Percentiles rank a stretch among this genome's conserved stretches.
Conservation (phyloP, 2,113 vertebrate species). For the Pavo muticus region DNA sequence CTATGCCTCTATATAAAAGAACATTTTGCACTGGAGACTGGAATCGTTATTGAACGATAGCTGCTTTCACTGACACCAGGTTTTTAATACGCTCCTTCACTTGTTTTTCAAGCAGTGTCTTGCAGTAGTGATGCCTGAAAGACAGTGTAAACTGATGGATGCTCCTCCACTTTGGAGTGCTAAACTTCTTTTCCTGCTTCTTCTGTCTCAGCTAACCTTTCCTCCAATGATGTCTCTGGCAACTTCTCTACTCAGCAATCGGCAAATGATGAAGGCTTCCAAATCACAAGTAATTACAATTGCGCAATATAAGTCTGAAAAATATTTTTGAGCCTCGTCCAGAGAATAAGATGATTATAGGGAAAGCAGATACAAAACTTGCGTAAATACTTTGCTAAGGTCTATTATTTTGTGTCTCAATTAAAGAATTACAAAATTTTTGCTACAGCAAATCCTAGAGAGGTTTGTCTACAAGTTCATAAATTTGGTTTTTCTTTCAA, state of each 20-base stretch:
- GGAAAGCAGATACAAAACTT: not conserved
- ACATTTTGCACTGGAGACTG: not conserved
- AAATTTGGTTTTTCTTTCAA: not conserved
- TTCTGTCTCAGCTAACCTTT: not conserved
- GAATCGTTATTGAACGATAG: not conserved
- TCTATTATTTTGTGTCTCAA: not conserved
- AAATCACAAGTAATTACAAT: not conserved
- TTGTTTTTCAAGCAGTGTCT: not conserved
- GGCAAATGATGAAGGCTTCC: not conserved
- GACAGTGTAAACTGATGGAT: not conserved
- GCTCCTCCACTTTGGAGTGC: not conserved
- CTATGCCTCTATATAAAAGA: not conserved
- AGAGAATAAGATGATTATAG: not conserved
- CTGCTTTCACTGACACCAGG: not conserved
- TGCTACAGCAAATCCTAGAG: not conserved
- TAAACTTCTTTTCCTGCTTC: not conserved
- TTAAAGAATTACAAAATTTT: not conserved
- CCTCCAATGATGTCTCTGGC: not conserved
- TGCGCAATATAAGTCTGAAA: not conserved
- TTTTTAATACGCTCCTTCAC: not conserved
- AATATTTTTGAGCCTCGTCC: not conserved
- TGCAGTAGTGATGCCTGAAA: not conserved
- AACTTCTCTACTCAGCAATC: not conserved
- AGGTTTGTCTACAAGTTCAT: not conserved
- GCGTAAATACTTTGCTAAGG: not conserved